Evolutionary conservation across 2,797 vertebrate species (phyloP), one percentile per base, ranked within the genome.

Genomic region (Syncerus caffer): DNA sequence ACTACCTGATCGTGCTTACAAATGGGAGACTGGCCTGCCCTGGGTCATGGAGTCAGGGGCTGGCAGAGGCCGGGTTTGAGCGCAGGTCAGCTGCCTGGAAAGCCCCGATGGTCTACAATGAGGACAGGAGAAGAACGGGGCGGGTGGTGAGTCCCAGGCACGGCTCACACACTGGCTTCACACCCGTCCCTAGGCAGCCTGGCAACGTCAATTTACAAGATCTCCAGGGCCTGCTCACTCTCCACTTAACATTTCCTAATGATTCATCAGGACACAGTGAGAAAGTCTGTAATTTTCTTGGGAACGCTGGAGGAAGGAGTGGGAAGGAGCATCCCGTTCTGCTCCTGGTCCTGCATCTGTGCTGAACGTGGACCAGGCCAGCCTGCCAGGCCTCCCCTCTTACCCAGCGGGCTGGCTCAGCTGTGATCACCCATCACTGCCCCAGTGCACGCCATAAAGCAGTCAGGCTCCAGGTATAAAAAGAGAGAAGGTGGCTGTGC

Each of bases 321-420:
- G 1, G 0, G 3, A 42, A 42, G 42, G 42, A 42, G 34, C 10
- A 0, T 25, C 14, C 3, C 3, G 1, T 55, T 3, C 64, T 21
- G 21, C 51, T 6, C 50, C 62, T 29, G 7, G 2, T 13, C 34
- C 62, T 5, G 4, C 2, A 0, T 55, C 89, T 86, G 21, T 5
- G 19, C 1, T 1, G 29, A 0, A 9, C 29, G 3, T 10, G 31
- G n/a, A 12, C 10, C 6, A 16, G 29, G 12, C 5, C 5, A 5
- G 51, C 53, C 4, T n/a, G 19, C 15, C n/a, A 0, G 7, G 79
- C 84, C 85, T 19, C 29, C 13, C 17, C 62, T 29, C 58, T 3
- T 0, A 4, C 51, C 19, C 14, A 4, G 50, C 2, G 1, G 9
- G 38, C 55, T 10, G 16, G 89, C 58, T 45, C 16, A 0, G 78